Percentiles rank a stretch among this genome's conserved stretches.
phyloP scores from a whole-genome alignment of 2,113 vertebrate genomes.

The Columba livia region DNA sequence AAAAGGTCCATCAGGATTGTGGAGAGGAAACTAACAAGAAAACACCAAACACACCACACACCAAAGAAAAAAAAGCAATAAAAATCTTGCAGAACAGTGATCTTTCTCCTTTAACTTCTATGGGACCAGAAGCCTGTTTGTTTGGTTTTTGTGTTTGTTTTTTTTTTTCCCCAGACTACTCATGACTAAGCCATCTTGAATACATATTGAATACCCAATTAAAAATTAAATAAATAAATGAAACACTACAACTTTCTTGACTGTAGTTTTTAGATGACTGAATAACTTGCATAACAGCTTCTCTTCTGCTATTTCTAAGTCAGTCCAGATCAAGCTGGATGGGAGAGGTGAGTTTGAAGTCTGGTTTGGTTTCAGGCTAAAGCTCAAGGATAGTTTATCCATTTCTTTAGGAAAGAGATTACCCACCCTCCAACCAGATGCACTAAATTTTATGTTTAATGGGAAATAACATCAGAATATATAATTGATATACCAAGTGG shows the following conservation, averaged over 20 bases:
- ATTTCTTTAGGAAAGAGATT: not conserved
- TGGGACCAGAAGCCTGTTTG: not conserved
- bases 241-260: not conserved
- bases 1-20: not conserved
- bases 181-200: not conserved
- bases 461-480: not conserved
- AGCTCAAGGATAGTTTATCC: not conserved
- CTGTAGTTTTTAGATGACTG: not conserved
- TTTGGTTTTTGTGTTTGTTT: not conserved
- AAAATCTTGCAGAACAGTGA: not conserved
- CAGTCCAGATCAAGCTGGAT: not conserved
- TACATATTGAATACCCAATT: not conserved
- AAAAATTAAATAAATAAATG: not conserved
- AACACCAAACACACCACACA: not conserved
- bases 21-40: not conserved
- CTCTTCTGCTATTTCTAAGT: not conserved
- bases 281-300: not conserved
- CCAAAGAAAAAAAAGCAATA: not conserved
- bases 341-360: not conserved
- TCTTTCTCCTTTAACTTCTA: not conserved
- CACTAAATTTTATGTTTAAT: not conserved
- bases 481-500: not conserved
- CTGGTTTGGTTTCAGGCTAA: not conserved
- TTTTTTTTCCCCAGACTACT: not conserved
- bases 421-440: not conserved